phyloP scores from a whole-genome alignment of 2,888 invertebrate genomes.

The Cerastis leucographa region DNA sequence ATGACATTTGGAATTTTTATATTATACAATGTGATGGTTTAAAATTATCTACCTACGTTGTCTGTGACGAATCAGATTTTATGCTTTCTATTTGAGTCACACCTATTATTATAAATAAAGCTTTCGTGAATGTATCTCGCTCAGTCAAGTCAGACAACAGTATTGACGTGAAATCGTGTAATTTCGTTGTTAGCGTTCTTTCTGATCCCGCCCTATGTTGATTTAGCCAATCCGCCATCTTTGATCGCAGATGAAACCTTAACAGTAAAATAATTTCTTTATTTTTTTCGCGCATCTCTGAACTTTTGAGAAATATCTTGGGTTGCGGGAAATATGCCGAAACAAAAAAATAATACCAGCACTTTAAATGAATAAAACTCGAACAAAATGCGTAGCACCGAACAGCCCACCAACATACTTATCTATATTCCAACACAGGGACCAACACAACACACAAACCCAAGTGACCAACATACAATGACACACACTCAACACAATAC shows the following conservation, averaged over 20 bases:
- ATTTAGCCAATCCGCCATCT: not conserved
- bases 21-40: constrained; percentile 24
- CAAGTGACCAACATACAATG: constrained; percentile 47
- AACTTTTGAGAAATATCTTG: not conserved
- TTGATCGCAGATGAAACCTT: not conserved
- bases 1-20: constrained; percentile 57
- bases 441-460: constrained; percentile 41
- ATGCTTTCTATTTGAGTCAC: constrained; percentile 54
- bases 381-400: constrained; percentile 37
- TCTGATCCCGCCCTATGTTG: not conserved
- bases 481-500: constrained; percentile 53
- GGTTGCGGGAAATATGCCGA: not conserved
- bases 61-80: constrained; percentile 30
- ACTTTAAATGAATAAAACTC: not conserved
- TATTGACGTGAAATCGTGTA: not conserved
- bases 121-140: constrained; percentile 33
- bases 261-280: not conserved
- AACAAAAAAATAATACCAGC: not conserved
- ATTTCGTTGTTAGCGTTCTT: accelerated
- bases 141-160: constrained; percentile 22
- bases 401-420: not conserved
- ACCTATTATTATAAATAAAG: constrained; percentile 33
- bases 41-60: constrained; percentile 51
- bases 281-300: not conserved
- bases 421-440: constrained; percentile 20